These are phyloP conservation scores for Heteromyza rotundicornis DNA, from an alignment of 2,888 invertebrate species.

Conservation along the genomic window DNA sequence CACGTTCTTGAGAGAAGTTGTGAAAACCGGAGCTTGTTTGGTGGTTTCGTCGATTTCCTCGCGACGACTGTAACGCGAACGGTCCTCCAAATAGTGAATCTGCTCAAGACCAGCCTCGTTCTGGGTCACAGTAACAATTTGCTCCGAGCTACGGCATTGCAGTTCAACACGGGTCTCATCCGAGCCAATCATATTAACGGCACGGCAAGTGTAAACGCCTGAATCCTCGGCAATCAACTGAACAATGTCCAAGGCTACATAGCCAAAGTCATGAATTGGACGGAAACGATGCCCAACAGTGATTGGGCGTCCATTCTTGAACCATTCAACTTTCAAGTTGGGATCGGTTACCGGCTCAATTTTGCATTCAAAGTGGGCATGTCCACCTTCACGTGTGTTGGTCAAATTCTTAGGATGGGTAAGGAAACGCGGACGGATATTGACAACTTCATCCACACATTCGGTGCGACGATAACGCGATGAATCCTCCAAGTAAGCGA, in stretches of 20 bases:
- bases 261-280: slow-evolving; percentile 98
- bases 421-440: slow-evolving; percentile 81
- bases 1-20: slow-evolving; percentile 88
- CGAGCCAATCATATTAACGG: slow-evolving; percentile 86
- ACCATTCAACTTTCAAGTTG: slow-evolving; percentile 96
- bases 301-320: slow-evolving; percentile 91
- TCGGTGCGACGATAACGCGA: slow-evolving; percentile 84
- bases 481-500: slow-evolving; percentile 87
- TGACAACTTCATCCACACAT: slow-evolving; percentile 82
- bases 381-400: slow-evolving; percentile 85
- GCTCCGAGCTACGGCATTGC: slow-evolving; percentile 76
- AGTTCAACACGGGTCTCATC: slow-evolving; percentile 83
- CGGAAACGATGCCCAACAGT: slow-evolving; percentile 94
- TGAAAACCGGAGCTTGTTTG: slow-evolving; percentile 91
- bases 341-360: slow-evolving; percentile 96
- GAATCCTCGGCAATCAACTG: slow-evolving; percentile 96
- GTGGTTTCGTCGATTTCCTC: slow-evolving; percentile 83
- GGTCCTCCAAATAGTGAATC: slow-evolving; percentile 88
- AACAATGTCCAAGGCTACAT: slow-evolving; percentile 95
- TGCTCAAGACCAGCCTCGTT: slow-evolving; percentile 88
- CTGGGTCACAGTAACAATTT: slow-evolving; percentile 83
- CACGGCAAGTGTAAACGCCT: slow-evolving; percentile 91
- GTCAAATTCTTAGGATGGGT: slow-evolving; percentile 87
- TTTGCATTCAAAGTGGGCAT: slow-evolving; percentile 97
- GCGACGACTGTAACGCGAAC: slow-evolving; percentile 76